Evolutionary conservation across 1,140 invertebrate species (phyloP).

Genomic region (Panulirus ornatus): DNA sequence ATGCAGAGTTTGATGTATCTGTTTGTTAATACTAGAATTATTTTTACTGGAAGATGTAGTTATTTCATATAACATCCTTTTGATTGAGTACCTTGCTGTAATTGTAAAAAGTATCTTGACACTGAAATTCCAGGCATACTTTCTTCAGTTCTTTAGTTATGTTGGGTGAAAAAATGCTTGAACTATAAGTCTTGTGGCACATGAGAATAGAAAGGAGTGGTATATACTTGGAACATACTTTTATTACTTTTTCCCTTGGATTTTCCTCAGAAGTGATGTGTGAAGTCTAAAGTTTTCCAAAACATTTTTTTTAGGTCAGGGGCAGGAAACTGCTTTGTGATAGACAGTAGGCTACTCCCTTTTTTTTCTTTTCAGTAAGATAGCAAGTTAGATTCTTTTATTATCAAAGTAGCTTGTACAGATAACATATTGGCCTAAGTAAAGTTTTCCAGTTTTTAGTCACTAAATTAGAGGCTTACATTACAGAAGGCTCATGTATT

Average conservation of each 20-base stretch:
- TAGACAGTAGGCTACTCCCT: too few relatives aligned
- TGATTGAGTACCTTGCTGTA: not conserved
- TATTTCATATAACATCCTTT: not conserved
- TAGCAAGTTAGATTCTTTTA: too few relatives aligned
- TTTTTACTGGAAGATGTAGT: not conserved
- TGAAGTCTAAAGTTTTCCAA: not conserved
- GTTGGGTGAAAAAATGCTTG: not conserved
- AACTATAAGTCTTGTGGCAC: not conserved
- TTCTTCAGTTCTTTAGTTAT: not conserved
- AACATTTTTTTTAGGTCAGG: too few relatives aligned
- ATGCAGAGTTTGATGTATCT: not conserved
- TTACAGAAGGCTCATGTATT: too few relatives aligned
- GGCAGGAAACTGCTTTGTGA: too few relatives aligned
- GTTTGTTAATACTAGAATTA: not conserved
- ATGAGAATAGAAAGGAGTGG: not conserved
- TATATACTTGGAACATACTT: too few relatives aligned
- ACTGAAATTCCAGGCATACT: not conserved
- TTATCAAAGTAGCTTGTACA: too few relatives aligned
- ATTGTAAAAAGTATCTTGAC: not conserved
- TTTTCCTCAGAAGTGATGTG: not conserved
- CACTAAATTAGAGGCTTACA: too few relatives aligned
- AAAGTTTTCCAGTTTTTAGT: too few relatives aligned
- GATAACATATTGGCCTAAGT: too few relatives aligned
- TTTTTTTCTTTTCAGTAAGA: too few relatives aligned
- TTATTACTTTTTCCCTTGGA: too few relatives aligned